Percentiles rank a stretch among this genome's conserved stretches.
Conservation (phyloP, 2,797 vertebrate species). For the Lepus townsendii region DNA sequence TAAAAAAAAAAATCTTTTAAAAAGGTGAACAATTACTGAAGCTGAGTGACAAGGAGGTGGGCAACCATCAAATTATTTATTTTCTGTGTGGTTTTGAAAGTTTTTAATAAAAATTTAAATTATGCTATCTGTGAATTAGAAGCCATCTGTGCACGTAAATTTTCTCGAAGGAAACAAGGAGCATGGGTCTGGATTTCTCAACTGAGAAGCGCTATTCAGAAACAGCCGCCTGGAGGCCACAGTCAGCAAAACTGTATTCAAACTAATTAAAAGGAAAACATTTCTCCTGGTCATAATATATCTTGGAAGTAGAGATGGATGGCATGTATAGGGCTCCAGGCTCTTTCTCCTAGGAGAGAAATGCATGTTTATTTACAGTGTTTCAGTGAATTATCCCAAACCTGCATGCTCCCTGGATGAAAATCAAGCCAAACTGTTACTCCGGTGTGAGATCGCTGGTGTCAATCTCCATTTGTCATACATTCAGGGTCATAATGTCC, state of each 20-base stretch:
- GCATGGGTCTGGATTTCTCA: background rate
- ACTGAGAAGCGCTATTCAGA: background rate
- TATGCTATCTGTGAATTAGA: background rate
- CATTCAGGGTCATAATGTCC: background rate
- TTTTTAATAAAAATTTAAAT: background rate
- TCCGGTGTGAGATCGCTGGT: rapidly evolving
- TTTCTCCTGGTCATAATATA: background rate
- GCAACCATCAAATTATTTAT: background rate
- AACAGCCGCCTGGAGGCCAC: background rate
- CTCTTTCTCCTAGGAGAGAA: background rate
- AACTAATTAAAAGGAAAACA: background rate
- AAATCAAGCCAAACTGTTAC: background rate
- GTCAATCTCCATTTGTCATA: background rate
- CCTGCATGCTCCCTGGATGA: background rate
- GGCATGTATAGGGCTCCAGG: rapidly evolving
- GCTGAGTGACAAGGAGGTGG: background rate
- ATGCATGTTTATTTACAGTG: background rate
- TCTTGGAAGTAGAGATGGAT: background rate
- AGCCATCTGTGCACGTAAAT: background rate
- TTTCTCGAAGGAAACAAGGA: background rate
- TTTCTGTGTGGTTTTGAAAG: background rate
- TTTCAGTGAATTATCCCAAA: background rate
- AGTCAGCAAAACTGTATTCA: background rate
- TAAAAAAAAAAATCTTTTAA: no score
- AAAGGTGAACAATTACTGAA: background rate